Percentiles rank a stretch among this genome's conserved stretches.
These are phyloP conservation scores for Onychomys leucogaster DNA, from an alignment of 2,797 vertebrate species.

Conservation along the genomic window DNA sequence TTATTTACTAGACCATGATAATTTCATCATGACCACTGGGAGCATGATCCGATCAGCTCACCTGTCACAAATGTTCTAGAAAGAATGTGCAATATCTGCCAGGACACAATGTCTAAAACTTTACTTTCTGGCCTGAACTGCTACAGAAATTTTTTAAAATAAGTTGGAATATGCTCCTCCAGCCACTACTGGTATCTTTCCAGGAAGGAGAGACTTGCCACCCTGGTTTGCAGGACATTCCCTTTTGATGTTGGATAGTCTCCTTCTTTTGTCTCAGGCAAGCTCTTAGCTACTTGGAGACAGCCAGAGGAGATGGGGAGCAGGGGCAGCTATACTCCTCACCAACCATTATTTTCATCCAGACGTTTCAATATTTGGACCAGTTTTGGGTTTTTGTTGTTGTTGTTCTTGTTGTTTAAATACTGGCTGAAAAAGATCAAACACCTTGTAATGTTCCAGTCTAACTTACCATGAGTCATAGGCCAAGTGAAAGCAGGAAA, in stretches of 20 bases:
- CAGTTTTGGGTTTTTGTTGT: too few species aligned
- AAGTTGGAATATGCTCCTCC: neutral
- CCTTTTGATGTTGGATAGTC: neutral
- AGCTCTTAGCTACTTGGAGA: constrained; percentile 1
- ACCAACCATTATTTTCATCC: neutral
- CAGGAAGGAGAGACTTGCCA: neutral
- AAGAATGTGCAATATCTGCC: constrained; percentile 25
- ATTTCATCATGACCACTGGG: constrained; percentile 43
- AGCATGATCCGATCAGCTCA: constrained; percentile 39
- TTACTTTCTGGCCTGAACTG: neutral
- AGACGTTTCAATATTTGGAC: constrained; percentile 9
- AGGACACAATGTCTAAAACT: constrained; percentile 26
- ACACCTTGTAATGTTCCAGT: neutral
- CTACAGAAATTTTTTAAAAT: constrained; percentile 30
- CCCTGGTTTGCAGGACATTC: neutral
- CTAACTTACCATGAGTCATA: neutral
- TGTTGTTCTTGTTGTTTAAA: too few species aligned
- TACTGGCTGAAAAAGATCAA: neutral
- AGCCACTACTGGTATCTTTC: neutral
- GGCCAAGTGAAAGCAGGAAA: neutral
- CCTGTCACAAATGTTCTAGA: constrained; percentile 26
- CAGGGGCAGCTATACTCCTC: neutral
- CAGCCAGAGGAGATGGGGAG: neutral
- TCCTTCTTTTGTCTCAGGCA: neutral
- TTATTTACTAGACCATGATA: constrained; percentile 18